phyloP scores from a whole-genome alignment of 2,113 vertebrate species.

The Odontophorus gujanensis region DNA sequence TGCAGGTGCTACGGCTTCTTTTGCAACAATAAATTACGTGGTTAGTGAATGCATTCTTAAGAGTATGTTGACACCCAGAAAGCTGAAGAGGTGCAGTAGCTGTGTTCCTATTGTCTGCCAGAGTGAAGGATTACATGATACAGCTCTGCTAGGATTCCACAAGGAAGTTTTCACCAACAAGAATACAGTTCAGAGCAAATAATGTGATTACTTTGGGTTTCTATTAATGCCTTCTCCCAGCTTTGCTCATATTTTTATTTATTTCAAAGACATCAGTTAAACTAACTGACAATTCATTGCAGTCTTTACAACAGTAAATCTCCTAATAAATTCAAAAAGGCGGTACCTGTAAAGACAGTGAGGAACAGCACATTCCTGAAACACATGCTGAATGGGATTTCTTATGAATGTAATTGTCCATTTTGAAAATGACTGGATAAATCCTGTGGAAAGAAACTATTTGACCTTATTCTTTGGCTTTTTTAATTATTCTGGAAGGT shows the following conservation, averaged over 20 bases:
- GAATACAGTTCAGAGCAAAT: not conserved
- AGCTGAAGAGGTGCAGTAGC: not conserved
- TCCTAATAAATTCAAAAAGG: not conserved
- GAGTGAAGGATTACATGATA: not conserved
- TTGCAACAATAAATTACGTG: not conserved
- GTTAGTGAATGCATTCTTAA: not conserved
- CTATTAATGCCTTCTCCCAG: not conserved
- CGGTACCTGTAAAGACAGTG: not conserved
- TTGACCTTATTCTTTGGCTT: slow-evolving; percentile 53
- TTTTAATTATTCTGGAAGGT: slow-evolving; percentile 53
- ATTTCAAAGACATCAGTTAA: not conserved
- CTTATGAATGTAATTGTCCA: slow-evolving; percentile 49
- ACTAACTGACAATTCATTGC: not conserved
- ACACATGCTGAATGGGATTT: not conserved
- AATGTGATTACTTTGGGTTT: not conserved
- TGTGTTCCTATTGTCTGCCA: not conserved
- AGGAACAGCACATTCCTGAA: slow-evolving; percentile 47
- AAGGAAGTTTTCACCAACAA: not conserved
- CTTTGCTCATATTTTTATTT: not conserved
- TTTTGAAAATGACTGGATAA: slow-evolving; percentile 56
- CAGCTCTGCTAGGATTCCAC: not conserved
- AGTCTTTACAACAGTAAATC: not conserved
- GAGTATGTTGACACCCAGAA: not conserved
- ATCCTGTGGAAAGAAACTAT: slow-evolving; percentile 19
- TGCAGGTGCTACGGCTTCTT: not conserved